Evolutionary conservation across 2,113 vertebrate genomes (phyloP).

Genomic region (Calidris pygmaea): DNA sequence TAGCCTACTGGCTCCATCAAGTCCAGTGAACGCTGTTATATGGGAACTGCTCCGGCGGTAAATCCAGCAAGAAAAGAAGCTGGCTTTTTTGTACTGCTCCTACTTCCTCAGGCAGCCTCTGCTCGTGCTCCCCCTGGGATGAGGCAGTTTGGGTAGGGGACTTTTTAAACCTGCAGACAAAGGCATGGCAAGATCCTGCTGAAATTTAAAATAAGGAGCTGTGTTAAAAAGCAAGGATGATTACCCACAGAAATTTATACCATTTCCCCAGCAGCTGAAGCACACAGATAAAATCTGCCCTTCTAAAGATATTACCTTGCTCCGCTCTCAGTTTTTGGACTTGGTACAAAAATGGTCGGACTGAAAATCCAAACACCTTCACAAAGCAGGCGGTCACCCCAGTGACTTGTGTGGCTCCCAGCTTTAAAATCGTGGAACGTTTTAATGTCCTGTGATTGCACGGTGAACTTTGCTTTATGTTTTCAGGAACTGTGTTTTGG

Average conservation of each 20-base stretch:
- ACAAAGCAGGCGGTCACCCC: background rate
- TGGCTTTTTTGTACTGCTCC: background rate
- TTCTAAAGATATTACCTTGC: background rate
- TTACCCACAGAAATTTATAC: background rate
- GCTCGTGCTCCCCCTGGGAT: background rate
- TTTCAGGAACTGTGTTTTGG: background rate
- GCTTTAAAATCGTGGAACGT: background rate
- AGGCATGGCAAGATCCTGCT: background rate
- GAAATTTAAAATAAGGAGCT: background rate
- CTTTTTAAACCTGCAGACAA: background rate
- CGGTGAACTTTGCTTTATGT: background rate
- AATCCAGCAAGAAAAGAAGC: background rate
- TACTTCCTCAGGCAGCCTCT: background rate
- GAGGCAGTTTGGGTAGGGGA: background rate
- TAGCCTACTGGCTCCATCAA: background rate
- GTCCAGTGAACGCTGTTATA: background rate
- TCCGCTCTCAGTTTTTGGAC: background rate
- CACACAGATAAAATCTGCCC: background rate
- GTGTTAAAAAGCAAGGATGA: background rate
- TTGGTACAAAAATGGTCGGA: background rate
- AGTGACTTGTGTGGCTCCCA: background rate
- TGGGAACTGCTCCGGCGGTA: background rate
- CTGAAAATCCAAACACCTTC: background rate
- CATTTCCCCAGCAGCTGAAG: background rate
- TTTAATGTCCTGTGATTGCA: background rate